phyloP scores from a whole-genome alignment of 1,140 invertebrate species.

The Aphaenogaster ashmeadi region DNA sequence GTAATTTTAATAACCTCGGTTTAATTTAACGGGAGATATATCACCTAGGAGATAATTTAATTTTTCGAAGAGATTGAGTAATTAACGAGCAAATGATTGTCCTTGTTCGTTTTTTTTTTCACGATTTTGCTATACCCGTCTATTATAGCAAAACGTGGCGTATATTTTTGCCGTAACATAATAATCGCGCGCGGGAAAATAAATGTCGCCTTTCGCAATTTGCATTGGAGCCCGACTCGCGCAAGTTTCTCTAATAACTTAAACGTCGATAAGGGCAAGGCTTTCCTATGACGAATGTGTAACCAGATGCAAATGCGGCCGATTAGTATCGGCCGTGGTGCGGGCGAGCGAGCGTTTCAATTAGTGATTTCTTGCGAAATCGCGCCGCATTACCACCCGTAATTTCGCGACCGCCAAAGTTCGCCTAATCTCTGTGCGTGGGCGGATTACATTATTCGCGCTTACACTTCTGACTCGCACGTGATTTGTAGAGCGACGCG shows the following conservation, averaged over 20 bases:
- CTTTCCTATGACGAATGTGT: slow-evolving; percentile 55
- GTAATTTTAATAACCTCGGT: not conserved
- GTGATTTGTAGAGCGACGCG: slow-evolving; percentile 22
- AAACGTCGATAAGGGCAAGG: slow-evolving; percentile 57
- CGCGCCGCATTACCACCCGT: slow-evolving; percentile 35
- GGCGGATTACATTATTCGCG: slow-evolving; percentile 58
- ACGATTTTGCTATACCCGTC: not conserved
- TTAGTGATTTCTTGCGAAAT: slow-evolving; percentile 59
- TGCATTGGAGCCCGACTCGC: slow-evolving; percentile 12
- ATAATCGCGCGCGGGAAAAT: slow-evolving; percentile 35
- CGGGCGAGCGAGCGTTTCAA: slow-evolving; percentile 42
- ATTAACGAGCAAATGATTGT: not conserved
- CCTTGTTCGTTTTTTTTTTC: not conserved
- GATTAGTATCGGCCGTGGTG: slow-evolving; percentile 33
- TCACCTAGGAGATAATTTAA: not conserved
- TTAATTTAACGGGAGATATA: not conserved
- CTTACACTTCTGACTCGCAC: slow-evolving; percentile 25
- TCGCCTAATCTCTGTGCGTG: slow-evolving; percentile 34
- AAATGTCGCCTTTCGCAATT: slow-evolving; percentile 39
- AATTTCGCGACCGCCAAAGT: slow-evolving; percentile 42
- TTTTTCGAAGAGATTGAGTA: not conserved
- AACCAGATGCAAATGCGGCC: slow-evolving; percentile 52
- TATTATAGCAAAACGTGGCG: not conserved
- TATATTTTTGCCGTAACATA: slow-evolving; percentile 29
- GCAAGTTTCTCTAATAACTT: slow-evolving; percentile 55